Percentiles rank a stretch among this genome's conserved stretches.
phyloP scores from a whole-genome alignment of 2,113 vertebrate species.

The Cyprinodon tularosa region DNA sequence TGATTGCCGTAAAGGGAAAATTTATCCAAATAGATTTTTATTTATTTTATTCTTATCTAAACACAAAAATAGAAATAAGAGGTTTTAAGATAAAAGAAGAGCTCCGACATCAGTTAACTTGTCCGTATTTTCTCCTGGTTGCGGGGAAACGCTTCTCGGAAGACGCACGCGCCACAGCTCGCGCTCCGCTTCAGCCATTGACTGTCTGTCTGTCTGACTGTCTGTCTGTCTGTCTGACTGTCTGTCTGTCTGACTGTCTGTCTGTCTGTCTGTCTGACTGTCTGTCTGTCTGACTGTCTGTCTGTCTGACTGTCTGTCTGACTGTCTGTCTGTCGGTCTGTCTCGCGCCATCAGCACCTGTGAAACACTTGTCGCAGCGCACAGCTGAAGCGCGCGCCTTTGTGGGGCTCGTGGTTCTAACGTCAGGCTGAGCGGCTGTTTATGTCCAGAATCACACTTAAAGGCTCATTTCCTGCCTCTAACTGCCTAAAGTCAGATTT shows the following conservation, averaged over 20 bases:
- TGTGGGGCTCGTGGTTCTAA: neutral
- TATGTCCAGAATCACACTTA: neutral
- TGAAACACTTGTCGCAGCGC: conserved; percentile 1
- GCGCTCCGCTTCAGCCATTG: neutral
- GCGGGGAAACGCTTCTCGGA: neutral
- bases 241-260: too few relatives aligned
- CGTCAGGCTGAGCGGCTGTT: neutral
- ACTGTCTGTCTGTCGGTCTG: too few relatives aligned
- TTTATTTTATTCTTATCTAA: neutral
- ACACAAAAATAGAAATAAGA: neutral
- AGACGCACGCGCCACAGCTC: neutral
- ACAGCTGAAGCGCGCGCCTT: neutral
- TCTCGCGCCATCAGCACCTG: neutral
- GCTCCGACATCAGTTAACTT: neutral
- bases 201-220: neutral
- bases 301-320: too few relatives aligned
- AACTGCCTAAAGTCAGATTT: neutral
- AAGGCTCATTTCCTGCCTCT: neutral
- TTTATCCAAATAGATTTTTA: too few relatives aligned
- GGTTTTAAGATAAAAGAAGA: neutral
- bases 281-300: too few relatives aligned
- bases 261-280: neutral
- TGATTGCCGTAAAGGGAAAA: neutral
- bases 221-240: too few relatives aligned
- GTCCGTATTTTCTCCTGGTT: neutral